Evolutionary conservation across 2,888 invertebrate species (phyloP).

Genomic region (Drosophila incognita): DNA sequence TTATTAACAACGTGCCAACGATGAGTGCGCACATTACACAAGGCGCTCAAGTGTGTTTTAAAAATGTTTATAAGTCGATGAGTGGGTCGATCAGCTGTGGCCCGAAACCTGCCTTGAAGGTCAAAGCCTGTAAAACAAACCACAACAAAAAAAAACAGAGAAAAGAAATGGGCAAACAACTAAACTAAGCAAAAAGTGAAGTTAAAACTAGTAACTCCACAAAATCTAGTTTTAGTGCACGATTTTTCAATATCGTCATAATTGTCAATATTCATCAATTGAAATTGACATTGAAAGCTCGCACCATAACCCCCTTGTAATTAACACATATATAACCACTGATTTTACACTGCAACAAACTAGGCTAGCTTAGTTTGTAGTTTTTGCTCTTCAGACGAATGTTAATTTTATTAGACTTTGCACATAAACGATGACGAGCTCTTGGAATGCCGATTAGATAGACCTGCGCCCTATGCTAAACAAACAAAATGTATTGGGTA

Average conservation of each 20-base stretch:
- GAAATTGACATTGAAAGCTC: slow-evolving; percentile 47
- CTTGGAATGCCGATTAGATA: slow-evolving; percentile 5
- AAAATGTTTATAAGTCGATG: slow-evolving; percentile 53
- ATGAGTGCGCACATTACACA: slow-evolving; percentile 77
- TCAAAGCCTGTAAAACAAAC: slow-evolving; percentile 44
- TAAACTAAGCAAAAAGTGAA: slow-evolving; percentile 1
- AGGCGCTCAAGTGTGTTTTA: slow-evolving; percentile 50
- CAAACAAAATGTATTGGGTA: slow-evolving; percentile 44
- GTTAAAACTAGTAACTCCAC: neutral
- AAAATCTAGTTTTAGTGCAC: slow-evolving; percentile 12
- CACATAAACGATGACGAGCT: slow-evolving; percentile 11
- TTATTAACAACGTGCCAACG: slow-evolving; percentile 65
- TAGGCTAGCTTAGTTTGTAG: neutral
- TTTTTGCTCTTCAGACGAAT: neutral
- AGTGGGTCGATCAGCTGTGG: slow-evolving; percentile 74
- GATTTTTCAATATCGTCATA: slow-evolving; percentile 22
- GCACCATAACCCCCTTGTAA: slow-evolving; percentile 17
- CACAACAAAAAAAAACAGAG: neutral
- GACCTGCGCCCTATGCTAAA: slow-evolving; percentile 56
- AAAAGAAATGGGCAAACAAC: slow-evolving; percentile 29
- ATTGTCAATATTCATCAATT: slow-evolving; percentile 29
- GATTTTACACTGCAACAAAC: slow-evolving; percentile 45
- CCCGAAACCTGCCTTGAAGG: slow-evolving; percentile 58
- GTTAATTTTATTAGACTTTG: slow-evolving; percentile 21
- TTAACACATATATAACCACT: slow-evolving; percentile 38